Base-by-base conservation (phyloP, 2,797 vertebrate species). In the Microchirus variegatus region DNA sequence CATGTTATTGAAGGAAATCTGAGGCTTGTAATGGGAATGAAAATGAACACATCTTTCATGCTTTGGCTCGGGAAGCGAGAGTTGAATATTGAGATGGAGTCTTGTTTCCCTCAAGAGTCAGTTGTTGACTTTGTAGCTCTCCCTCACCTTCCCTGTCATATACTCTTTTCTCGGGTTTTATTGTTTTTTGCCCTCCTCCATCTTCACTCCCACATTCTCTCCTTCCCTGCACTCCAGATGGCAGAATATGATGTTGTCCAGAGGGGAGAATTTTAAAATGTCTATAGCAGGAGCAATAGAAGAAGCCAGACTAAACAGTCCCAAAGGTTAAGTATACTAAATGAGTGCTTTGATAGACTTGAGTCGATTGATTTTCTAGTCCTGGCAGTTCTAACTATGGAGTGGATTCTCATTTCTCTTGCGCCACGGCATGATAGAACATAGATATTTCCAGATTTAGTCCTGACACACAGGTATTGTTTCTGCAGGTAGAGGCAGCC, bases 1-100 rank as follows among this genome's bases (percentile, higher is more conserved):
- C 70, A 55, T 84, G 78, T 90, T 91, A 92, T 89, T 91, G 91
- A 91, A 93, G 92, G 91, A 85, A 91, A 92, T 91, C 87, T 86
- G 84, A 88, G 83, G 77, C 86, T 88, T 87, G 87, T 90, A 92
- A 92, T 91, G 83, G 84, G 86, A 86, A 86, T 81, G 87, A 80
- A 90, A 91, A 90, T 90, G 84, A 92, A 89, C 78, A 83, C 83
- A 87, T 91, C 83, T 87, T 87, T 87, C 81, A 89, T 81, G 82
- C 84, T 87, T 86, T 67, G 83, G 85, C 69, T 89, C 55, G 86
- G 86, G 84, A 87, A 87, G 78, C 74, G 71, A 71, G 74, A 73
- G 74, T 75, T 70, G 67, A 76, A 82, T 81, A 72, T 72, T 68
- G 75, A 85, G 75, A 85, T 77, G 75, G 67, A 77, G 70, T 44